Evolutionary conservation across 1,140 invertebrate genomes (phyloP).

Genomic region (Drosophila kikkawai): DNA sequence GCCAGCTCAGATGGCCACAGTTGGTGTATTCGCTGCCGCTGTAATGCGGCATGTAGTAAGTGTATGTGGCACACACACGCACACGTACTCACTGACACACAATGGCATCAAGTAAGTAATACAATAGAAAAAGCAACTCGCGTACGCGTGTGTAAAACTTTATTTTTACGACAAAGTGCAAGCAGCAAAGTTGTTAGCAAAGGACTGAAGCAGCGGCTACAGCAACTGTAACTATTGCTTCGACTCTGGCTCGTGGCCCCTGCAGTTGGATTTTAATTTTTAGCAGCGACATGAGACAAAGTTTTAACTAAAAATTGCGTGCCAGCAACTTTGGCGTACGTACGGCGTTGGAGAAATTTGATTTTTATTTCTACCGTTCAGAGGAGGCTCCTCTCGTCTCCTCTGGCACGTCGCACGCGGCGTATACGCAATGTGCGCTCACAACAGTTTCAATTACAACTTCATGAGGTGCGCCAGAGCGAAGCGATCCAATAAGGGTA

Average conservation of each 20-base stretch:
- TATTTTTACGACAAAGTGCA: constrained; percentile 83
- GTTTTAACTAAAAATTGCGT: constrained; percentile 72
- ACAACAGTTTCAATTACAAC: constrained; percentile 73
- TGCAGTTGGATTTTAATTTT: constrained; percentile 78
- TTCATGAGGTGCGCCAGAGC: constrained; percentile 20
- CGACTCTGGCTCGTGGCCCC: constrained; percentile 18
- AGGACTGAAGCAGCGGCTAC: constrained; percentile 52
- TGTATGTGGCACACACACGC: constrained; percentile 29
- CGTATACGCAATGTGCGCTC: constrained; percentile 68
- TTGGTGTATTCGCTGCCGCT: constrained; percentile 53
- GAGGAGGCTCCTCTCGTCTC: background rate
- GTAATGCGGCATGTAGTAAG: constrained; percentile 63
- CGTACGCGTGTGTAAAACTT: constrained; percentile 79
- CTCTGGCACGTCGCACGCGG: constrained; percentile 44
- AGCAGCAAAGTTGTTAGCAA: constrained; percentile 76
- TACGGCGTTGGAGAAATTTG: constrained; percentile 59
- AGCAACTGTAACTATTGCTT: constrained; percentile 21
- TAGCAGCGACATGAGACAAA: constrained; percentile 70
- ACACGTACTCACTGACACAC: constrained; percentile 32
- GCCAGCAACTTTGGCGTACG: constrained; percentile 51
- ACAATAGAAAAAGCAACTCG: constrained; percentile 75
- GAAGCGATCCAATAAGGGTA: constrained; percentile 24
- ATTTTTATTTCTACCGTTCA: constrained; percentile 65
- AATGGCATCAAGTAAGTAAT: constrained; percentile 62
- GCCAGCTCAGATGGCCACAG: background rate